Evolutionary conservation across 2,888 invertebrate species (phyloP), one percentile per base, ranked within the genome.

Genomic region (Byasa hedistus): DNA sequence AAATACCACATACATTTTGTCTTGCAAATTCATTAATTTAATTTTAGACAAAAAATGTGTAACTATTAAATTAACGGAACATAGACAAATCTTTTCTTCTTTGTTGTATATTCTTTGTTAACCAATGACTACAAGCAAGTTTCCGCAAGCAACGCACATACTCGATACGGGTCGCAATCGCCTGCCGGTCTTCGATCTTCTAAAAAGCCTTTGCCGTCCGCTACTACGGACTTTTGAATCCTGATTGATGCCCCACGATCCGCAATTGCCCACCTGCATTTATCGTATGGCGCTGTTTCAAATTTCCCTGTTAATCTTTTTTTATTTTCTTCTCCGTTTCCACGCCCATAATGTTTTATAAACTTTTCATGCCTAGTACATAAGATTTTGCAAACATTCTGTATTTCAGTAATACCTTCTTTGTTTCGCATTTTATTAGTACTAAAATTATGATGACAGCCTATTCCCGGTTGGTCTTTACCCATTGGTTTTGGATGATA

Each of bases 121-220:
- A 10, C 7, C 10, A 32, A 32, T 10, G 32, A 21, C 68, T 69
- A 72, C 48, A 75, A 57, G 70, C 84, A 79, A 32, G 85, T 83
- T 77, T 86, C 85, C 57, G 83, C 86, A 24, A 90, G 78, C 94
- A 96, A 70, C 57, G 85, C 77, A 73, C 89, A 89, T 19, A 90
- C 84, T 77, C 84, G 78, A 52, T 98, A 98, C 0, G 98, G 98
- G 90, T 98, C 98, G 87, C 97, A 97, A 85, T 98, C 97, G 65
- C 97, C 97, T 69, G 97, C 94, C 36, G 98, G 98, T 78, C 98
- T 93, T 70, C 98, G 93, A 89, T 99, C 98, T 89, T 99, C 99
- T 72, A 99, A 93, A 83, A 98, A 99, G 1, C 98, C 98, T 83
- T 95, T 96, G 76, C 96, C 95, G 36, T 97, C 95, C 72, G 95